A percentile compares a stretch with the other conserved stretches of the same genome.
These are phyloP conservation scores for Opisthocomus hoazin DNA, from an alignment of 2,113 vertebrate species.

Conservation along the genomic window DNA sequence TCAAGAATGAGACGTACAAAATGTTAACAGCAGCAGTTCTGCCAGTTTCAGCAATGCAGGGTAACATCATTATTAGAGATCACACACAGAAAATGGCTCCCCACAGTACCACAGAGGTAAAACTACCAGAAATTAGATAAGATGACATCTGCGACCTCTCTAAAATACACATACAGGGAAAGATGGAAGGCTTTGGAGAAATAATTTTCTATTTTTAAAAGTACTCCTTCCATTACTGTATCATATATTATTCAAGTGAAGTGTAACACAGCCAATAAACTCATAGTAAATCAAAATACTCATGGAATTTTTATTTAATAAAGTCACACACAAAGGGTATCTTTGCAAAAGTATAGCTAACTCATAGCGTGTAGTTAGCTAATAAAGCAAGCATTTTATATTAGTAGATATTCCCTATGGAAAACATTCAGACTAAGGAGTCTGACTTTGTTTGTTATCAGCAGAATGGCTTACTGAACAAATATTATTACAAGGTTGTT, in stretches of 20 bases:
- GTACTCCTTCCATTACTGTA: neutral
- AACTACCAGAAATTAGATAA: neutral
- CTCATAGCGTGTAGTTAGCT: neutral
- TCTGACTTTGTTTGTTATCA: slow-evolving; percentile 59
- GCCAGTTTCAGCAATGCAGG: neutral
- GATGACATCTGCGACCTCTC: neutral
- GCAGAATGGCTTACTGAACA: slow-evolving; percentile 65
- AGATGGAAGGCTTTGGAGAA: neutral
- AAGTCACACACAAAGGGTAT: neutral
- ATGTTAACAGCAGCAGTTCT: neutral
- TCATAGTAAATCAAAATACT: neutral
- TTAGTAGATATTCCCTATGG: neutral
- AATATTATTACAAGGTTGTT: slow-evolving; percentile 71
- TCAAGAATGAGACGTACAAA: neutral
- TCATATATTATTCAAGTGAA: neutral
- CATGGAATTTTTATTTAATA: neutral
- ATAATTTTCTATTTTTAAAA: neutral
- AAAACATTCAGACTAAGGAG: slow-evolving; percentile 22
- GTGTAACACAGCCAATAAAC: neutral
- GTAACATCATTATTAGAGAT: neutral
- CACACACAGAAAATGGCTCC: neutral
- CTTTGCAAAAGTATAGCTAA: neutral
- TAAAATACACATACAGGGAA: neutral
- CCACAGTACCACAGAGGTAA: neutral
- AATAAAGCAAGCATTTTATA: slow-evolving; percentile 19